Base-by-base conservation (phyloP, 2,888 invertebrate genomes). In the Beris morrisii region DNA sequence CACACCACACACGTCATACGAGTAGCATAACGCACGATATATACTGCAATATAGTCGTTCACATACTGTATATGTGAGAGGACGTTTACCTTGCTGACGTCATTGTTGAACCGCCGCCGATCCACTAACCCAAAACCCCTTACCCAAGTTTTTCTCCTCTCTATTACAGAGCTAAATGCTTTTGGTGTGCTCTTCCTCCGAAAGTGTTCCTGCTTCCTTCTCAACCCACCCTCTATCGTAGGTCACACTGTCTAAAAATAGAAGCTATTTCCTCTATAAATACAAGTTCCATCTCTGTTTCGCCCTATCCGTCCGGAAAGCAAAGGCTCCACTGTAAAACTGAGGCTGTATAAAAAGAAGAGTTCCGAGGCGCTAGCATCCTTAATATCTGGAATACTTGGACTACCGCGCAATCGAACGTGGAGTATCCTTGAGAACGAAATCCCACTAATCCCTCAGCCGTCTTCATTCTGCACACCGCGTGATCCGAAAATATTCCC, bases 41-140 rank as follows among this genome's bases (percentile, higher is more conserved):
- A 50, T 9, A n/a, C 57, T 57, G 30, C 44, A 12, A 3, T 9
- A 45, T 11, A 31, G 15, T 52, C 4, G 7, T 12, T 5, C n/a
- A 55, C 38, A 43, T 30, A 15, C 44, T 6, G 22, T 15, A 13
- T 50, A 32, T 28, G 45, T 22, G 50, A 69, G 72, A 72, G 73
- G 73, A 72, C 73, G 72, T 74, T 74, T 74, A 74, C 74, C 74
- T 70, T 72, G 71, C 67, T 74, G 73, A 74, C 74, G 74, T 74
- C 74, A 74, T 72, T 54, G 71, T 72, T 72, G 65, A 68, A 69
- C 71, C 70, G 70, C 67, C 72, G 59, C 70, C 71, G 71, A 68
- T 69, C 73, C 70, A 73, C 71, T 73, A 70, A 74, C 73, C 73
- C 67, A 73, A 59, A 65, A 67, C 64, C 69, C 65, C 59, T 54